A percentile compares a stretch with the other conserved stretches of the same genome.
phyloP scores from a whole-genome alignment of 1,140 invertebrate genomes.

The Scaptomyza hsui region DNA sequence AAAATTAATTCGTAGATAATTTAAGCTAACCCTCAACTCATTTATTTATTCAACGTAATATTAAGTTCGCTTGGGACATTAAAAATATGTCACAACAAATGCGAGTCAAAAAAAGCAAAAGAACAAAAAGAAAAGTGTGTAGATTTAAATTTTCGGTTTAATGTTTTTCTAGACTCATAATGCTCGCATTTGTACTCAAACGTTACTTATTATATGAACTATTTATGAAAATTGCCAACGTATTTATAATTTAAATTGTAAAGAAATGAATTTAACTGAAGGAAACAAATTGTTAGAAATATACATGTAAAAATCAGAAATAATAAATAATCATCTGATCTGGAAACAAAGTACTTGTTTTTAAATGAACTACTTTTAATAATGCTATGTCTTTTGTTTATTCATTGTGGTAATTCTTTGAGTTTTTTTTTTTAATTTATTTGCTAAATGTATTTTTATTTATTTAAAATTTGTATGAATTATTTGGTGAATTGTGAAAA shows the following conservation, averaged over 20 bases:
- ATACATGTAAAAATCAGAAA: neutral
- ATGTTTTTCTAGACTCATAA: conserved; percentile 67
- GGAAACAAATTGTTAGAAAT: conserved; percentile 30
- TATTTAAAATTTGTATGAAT: too few relatives aligned
- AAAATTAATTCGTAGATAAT: conserved; percentile 5
- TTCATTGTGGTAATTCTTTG: too few relatives aligned
- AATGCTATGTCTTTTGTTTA: neutral
- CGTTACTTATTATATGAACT: conserved; percentile 40
- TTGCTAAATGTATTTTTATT: too few relatives aligned
- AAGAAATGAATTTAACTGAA: conserved; percentile 48
- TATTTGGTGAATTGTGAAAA: too few relatives aligned
- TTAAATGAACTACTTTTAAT: too few relatives aligned
- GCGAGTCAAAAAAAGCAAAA: neutral
- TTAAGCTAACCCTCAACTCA: conserved; percentile 4
- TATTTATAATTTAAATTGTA: conserved; percentile 53
- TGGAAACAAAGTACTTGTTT: neutral
- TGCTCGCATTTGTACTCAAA: conserved; percentile 82
- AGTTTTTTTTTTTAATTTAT: too few relatives aligned
- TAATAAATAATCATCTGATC: conserved; percentile 1
- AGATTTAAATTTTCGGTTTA: conserved; percentile 29
- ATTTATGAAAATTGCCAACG: conserved; percentile 40
- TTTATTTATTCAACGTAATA: conserved; percentile 30
- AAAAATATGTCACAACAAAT: conserved; percentile 6
- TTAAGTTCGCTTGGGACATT: conserved; percentile 20
- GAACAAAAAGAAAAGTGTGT: conserved; percentile 7